These are phyloP conservation scores for Penaeus chinensis DNA, from an alignment of 1,140 invertebrate species.

Conservation along the genomic window DNA sequence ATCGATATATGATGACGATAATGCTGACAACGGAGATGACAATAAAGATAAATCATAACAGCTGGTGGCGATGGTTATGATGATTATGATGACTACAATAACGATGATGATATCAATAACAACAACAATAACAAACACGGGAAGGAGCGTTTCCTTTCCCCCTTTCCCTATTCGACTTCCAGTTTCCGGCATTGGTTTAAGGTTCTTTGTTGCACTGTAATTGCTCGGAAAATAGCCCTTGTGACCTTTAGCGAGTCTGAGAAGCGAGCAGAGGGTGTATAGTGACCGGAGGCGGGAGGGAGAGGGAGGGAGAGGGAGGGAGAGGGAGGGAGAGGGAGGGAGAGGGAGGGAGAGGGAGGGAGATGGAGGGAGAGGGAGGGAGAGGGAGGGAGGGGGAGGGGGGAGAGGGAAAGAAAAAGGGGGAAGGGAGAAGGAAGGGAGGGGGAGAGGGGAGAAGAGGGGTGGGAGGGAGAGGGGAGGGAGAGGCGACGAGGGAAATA, in stretches of 20 bases:
- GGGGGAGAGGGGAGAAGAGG: neutral
- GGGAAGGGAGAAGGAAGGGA: neutral
- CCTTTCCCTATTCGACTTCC: no score
- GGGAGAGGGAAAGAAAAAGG: neutral
- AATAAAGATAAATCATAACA: no score
- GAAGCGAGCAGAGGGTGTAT: neutral
- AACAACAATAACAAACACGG: no score
- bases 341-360: neutral
- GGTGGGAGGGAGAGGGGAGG: neutral
- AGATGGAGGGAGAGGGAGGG: neutral
- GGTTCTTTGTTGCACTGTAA: constrained; percentile 36
- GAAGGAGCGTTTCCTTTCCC: no score
- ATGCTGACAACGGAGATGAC: no score
- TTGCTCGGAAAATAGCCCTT: constrained; percentile 43
- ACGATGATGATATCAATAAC: no score
- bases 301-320: neutral
- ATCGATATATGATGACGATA: no score
- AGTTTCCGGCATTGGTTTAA: no score
- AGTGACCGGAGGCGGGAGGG: neutral
- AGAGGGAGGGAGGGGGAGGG: neutral
- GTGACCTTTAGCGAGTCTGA: constrained; percentile 40
- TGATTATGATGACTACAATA: no score
- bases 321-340: neutral
- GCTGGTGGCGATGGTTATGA: no score
- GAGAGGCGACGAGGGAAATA: neutral